phyloP scores from a whole-genome alignment of 2,888 invertebrate species.

The Holacanthella duospinosa region DNA sequence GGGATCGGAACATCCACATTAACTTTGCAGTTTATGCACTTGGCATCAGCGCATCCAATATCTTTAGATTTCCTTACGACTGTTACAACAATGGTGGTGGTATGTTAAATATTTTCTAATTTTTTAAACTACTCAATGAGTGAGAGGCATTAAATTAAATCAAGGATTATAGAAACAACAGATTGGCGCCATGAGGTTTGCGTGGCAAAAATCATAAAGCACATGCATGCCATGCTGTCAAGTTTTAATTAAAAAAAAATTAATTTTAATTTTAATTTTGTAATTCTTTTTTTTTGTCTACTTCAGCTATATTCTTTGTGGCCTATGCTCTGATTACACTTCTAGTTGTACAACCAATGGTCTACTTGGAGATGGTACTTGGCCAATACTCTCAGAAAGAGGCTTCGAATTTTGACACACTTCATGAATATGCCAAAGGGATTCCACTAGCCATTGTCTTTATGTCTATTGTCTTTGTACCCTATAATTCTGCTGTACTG shows the following conservation, averaged over 20 bases:
- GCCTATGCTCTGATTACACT: neutral
- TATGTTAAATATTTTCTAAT: neutral
- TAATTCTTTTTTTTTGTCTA: neutral
- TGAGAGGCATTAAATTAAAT: no score
- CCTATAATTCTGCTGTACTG: neutral
- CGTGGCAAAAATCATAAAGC: no score
- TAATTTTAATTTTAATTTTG: no score
- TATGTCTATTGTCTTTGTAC: neutral
- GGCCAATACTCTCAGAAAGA: constrained; percentile 1
- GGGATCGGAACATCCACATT: neutral
- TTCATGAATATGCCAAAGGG: neutral
- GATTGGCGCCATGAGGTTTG: no score
- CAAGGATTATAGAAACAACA: no score
- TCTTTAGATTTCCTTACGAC: neutral
- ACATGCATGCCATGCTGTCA: no score
- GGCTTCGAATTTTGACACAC: neutral
- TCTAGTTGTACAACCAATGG: neutral
- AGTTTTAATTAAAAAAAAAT: no score
- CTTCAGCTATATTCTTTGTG: neutral
- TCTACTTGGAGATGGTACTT: neutral
- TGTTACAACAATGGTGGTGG: neutral
- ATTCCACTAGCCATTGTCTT: neutral
- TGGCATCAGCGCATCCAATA: neutral
- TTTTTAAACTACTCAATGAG: no score
- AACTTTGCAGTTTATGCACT: neutral